Base-by-base conservation (phyloP, 2,888 invertebrate species). In the Sphaerolaimus hirsutus region DNA sequence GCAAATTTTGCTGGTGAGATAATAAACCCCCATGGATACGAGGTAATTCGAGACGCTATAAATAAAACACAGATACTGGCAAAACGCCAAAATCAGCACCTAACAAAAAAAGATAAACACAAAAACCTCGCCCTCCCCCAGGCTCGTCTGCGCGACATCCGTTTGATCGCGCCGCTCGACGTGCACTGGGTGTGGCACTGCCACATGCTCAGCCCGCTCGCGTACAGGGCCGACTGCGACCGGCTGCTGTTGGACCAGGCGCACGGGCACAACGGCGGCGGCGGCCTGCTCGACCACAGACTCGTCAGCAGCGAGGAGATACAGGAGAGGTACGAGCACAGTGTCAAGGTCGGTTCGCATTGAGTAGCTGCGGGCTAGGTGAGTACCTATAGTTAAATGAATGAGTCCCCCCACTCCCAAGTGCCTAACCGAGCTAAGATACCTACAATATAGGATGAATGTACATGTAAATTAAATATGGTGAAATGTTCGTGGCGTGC, bases 131-230 rank as follows among this genome's bases (percentile, higher is more conserved):
- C 36, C 23, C 26, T 25, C 40, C 22, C 55, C 14, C 50, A 57
- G 56, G 54, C 56, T 1, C 45, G 49, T n/a, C 50, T 54, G 40
- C 54, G 52, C 2, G 55, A 56, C 17, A 51, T 57, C 23, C 58
- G 59, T 23, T 52, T 66, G 35, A 63, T 64, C n/a, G 67, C 69
- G 2, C 69, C 69, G 14, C 49, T 68, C 27, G 68, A 69, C 51
- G 64, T 69, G 17, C 66, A 68, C 49, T 69, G 69, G 69, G 58
- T 68, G 5, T 69, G 69, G 68, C 68, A 68, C 51, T 64, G 64
- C 37, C 65, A 65, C 50, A 56, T 65, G 58, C 51, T 65, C 46
- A 57, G 62, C 0, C 64, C 65, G 1, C 49, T 53, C 17, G 49
- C 52, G 21, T 66, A 66, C 52, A 55, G 27, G 2, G 25, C 10